Evolutionary conservation across 2,888 invertebrate species (phyloP), one percentile per base, ranked within the genome.

Genomic region (Pachymerium ferrugineum): DNA sequence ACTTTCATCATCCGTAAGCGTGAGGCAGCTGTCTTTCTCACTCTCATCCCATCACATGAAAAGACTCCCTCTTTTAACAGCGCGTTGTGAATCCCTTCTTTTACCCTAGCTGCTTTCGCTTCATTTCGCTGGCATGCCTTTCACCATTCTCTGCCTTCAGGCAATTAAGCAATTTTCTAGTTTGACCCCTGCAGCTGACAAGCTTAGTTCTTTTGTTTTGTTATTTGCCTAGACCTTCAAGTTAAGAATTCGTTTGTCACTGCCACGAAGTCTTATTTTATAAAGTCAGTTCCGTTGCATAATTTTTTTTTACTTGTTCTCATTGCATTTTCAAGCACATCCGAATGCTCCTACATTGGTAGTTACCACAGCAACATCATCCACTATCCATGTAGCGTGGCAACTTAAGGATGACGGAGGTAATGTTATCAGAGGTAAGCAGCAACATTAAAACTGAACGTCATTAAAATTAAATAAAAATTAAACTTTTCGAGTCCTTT

Each of bases 321-420:
- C 8, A 28, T 62, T 28, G 10, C 22, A 25, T 62, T 69, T 38
- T n/a, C 3, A 16, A 71, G 71, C 71, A 3, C 71, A 31, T 38
- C 71, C 71, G 35, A 38, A 38, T 38, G 19, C 35, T 14, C 38
- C 71, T 38, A 33, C 42, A 22, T 38, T 71, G 12, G 28, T 28
- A 8, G 35, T 71, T 5, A 71, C 71, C 35, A 71, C 42, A 12
- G 38, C 28, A 71, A 71, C 71, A 28, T 33, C 71, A n/a, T 38
- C 71, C 12, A 38, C 33, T n/a, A 71, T 71, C 35, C 71, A 71
- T 38, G 33, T 71, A 8, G 28, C 28, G 25, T 71, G 71, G 71
- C 38, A 71, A 28, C 42, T 71, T 5, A 71, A 25, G 25, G 71
- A 71, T 28, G 42, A 71, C 25, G 71, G 71, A 33, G 71, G 71